These are phyloP conservation scores for Rhopalosiphum nymphaeae DNA, from an alignment of 2,888 invertebrate genomes.

Conservation along the genomic window DNA sequence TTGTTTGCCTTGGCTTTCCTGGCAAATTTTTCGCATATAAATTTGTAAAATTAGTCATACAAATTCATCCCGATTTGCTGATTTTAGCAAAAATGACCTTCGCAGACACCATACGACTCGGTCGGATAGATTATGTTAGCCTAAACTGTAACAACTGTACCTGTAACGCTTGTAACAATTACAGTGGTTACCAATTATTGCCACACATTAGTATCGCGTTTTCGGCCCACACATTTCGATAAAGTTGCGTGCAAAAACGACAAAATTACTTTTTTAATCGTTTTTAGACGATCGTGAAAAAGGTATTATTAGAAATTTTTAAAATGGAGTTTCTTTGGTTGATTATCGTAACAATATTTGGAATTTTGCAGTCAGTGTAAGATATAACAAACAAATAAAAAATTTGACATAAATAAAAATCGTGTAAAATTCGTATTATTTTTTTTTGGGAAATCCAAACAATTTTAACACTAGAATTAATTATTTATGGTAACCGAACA, in stretches of 20 bases:
- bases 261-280: background rate
- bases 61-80: background rate
- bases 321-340: no score
- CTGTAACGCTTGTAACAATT: background rate
- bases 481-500: background rate
- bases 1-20: background rate
- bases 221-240: background rate
- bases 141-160: no score
- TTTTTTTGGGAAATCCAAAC: background rate
- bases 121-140: no score
- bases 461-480: background rate
- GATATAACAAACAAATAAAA: no score
- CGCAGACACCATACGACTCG: slow-evolving; percentile 22
- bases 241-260: background rate
- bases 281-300: no score
- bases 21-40: slow-evolving; percentile 38
- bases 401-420: background rate
- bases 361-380: no score
- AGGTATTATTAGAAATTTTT: no score
- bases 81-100: slow-evolving; percentile 46
- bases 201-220: background rate
- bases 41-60: slow-evolving; percentile 55
- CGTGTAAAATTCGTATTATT: background rate
- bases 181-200: no score
- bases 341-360: no score